These are phyloP conservation scores for Drosophila teissieri DNA, from an alignment of 1,140 invertebrate genomes.

Conservation along the genomic window DNA sequence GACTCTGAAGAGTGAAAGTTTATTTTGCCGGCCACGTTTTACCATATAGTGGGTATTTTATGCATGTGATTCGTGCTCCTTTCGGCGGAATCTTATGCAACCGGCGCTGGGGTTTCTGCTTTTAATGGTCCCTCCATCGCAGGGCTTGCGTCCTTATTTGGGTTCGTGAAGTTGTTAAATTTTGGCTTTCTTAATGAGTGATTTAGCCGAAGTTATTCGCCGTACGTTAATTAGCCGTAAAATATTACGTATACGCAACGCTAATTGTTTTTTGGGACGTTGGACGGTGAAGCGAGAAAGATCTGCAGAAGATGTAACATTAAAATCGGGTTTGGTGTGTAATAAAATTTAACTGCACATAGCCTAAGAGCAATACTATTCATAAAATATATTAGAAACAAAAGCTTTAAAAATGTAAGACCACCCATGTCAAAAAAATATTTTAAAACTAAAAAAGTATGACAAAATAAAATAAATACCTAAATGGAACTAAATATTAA, in stretches of 20 bases:
- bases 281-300: slow-evolving; percentile 1
- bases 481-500: too few species aligned
- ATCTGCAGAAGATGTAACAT: slow-evolving; percentile 10
- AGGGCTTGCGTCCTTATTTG: slow-evolving; percentile 53
- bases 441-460: too few species aligned
- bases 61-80: slow-evolving; percentile 55
- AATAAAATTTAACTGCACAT: slow-evolving; percentile 6
- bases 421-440: too few species aligned
- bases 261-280: slow-evolving; percentile 41
- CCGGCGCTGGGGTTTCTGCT: slow-evolving; percentile 32
- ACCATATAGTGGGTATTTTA: slow-evolving; percentile 9
- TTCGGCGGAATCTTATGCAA: slow-evolving; percentile 59
- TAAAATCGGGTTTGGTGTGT: neutral
- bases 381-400: too few species aligned
- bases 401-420: neutral
- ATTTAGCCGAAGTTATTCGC: slow-evolving; percentile 18
- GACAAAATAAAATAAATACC: too few species aligned
- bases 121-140: slow-evolving; percentile 32
- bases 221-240: slow-evolving; percentile 32
- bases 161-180: slow-evolving; percentile 42
- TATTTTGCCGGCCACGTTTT: slow-evolving; percentile 43
- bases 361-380: too few species aligned
- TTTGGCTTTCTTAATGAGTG: slow-evolving; percentile 39
- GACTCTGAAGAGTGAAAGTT: slow-evolving; percentile 68
- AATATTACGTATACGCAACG: slow-evolving; percentile 65